Evolutionary conservation across 2,113 vertebrate species (phyloP), one percentile per base, ranked within the genome.

Genomic region (Carassius gibelio): DNA sequence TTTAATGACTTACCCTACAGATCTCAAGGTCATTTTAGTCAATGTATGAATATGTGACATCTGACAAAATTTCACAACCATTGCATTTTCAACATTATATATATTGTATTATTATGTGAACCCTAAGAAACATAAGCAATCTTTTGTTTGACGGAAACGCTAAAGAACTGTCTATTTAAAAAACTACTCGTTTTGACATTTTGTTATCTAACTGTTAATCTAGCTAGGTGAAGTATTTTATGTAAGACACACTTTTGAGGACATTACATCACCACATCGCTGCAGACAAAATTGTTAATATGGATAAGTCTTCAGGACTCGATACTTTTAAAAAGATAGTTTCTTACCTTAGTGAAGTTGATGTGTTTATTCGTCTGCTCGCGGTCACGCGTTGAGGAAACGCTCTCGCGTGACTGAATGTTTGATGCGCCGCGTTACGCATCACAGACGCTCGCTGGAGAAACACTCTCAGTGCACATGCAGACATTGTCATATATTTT

Each of bases 301-400:
- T 14, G 21, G 45, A 26, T 21, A 6, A 1, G 15, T 57, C 14
- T 1, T 45, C 15, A 64, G 5, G 11, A 26, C 5, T 52, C 9
- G 23, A 57, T 34, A 9, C 3, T 23, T 59, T 30, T 69, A 3
- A 15, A 81, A 50, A 30, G 26, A 2, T 48, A 17, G 14, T 79
- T 57, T 72, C 81, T 82, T 82, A 82, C 81, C 81, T 72, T 34
- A 82, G 13, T 23, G 68, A 11, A 59, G 3, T n/a, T 1, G 19
- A 10, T 34, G 81, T 82, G 68, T 82, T 82, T 82, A 82, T 82
- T 82, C 50, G 30, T 72, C 68, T 71, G 2, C 6, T 26, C 7
- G 36, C 9, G 21, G 64, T n/a, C 45, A 15, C 62, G 80, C 64
- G n/a, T 14, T 0, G 17, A 14, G 81, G 66, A 17, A 82, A 59